phyloP scores from a whole-genome alignment of 2,888 invertebrate species.

The Cantharis rustica region DNA sequence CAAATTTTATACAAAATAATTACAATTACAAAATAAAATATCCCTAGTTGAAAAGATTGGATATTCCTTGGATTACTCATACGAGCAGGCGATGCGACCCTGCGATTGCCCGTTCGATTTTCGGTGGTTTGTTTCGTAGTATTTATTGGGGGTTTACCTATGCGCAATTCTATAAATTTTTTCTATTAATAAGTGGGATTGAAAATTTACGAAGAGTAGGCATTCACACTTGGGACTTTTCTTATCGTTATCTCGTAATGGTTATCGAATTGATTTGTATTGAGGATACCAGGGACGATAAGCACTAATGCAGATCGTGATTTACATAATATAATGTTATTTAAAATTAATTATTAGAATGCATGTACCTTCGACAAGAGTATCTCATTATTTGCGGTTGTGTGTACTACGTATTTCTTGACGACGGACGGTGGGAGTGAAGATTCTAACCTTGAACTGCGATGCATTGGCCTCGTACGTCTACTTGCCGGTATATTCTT shows the following conservation, averaged over 20 bases:
- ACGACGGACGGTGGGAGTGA: conserved; percentile 41
- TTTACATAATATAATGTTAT: background rate
- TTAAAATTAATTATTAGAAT: background rate
- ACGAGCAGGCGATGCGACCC: background rate
- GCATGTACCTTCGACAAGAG: background rate
- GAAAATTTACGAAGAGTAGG: no score
- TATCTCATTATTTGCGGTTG: background rate
- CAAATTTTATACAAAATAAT: background rate
- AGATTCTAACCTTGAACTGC: conserved; percentile 52
- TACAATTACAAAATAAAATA: background rate
- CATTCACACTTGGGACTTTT: no score
- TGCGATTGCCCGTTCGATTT: background rate
- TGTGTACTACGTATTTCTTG: background rate
- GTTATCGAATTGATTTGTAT: background rate
- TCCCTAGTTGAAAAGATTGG: background rate
- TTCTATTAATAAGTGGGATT: background rate
- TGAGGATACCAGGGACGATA: background rate
- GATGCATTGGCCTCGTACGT: conserved; percentile 47
- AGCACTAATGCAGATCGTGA: background rate
- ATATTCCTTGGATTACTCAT: background rate
- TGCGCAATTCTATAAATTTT: background rate
- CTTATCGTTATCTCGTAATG: background rate
- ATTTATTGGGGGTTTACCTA: background rate
- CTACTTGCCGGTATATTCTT: conserved; percentile 27
- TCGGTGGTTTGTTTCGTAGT: background rate